Evolutionary conservation across 2,113 vertebrate species (phyloP), one percentile per base, ranked within the genome.

Genomic region (Etheostoma cragini): DNA sequence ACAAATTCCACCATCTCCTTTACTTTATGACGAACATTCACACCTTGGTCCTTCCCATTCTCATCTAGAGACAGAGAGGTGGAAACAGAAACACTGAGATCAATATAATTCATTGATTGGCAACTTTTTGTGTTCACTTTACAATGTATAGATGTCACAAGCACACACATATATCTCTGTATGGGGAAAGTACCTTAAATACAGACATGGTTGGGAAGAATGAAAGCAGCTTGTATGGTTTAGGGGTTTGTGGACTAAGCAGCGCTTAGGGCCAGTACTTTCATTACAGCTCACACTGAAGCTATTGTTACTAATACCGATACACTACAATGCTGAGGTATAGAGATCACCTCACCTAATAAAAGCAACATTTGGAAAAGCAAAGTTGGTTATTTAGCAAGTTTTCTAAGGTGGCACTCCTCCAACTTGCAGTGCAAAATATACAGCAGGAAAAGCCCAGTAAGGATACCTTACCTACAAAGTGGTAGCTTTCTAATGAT

Each of bases 401-500:
- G 22, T 26, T 5, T 53, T 38, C 38, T 33, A 19, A 8, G 22
- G n/a, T 22, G 46, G 6, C 16, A 24, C 24, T 68, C 21, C 3
- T 60, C n/a, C 35, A 52, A 74, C 22, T n/a, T 64, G 15, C 4
- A 42, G 3, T 68, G 2, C 38, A 50, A 35, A 24, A n/a, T 7
- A 64, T 1, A 60, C 0, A 57, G 8, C 57, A 2, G 3, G 19
- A 53, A 24, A 56, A 67, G 3, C 57, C 2, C 10, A 62, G 15
- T 42, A 83, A 49, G 3, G 17, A 77, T n/a, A 53, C 14, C 91
- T 97, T 95, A 98, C 98, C 98, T 95, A 99, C 95, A 95, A 95
- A 99, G 95, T 99, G 98, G 94, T 98, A 99, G 95, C 98, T 98
- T 96, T 99, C 97, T 94, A 99, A 95, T 85, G 98, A 98, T 92